A percentile compares a stretch with the other conserved stretches of the same genome.
Evolutionary conservation across 2,797 vertebrate species (phyloP).

Genomic region (Pempheris klunzingeri): DNA sequence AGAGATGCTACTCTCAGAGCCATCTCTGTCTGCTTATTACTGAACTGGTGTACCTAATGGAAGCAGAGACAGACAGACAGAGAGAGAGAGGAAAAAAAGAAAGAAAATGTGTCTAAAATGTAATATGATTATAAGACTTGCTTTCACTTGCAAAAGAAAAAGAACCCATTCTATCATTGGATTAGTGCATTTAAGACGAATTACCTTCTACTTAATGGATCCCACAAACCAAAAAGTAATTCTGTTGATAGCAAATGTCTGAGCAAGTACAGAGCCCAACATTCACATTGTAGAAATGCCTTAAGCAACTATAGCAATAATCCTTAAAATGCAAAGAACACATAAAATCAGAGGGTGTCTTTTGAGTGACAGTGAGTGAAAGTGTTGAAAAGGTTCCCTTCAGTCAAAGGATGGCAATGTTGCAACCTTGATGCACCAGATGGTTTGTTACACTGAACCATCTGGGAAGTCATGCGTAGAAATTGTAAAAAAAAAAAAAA

Average conservation of each 20-base stretch:
- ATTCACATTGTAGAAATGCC: background rate
- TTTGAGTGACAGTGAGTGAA: no score
- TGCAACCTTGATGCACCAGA: no score
- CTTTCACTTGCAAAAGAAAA: background rate
- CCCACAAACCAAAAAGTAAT: background rate
- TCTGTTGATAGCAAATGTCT: background rate
- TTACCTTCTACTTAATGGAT: background rate
- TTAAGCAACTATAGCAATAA: background rate
- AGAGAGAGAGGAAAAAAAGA: background rate
- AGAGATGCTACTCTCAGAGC: constrained; percentile 96
- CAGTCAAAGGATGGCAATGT: background rate
- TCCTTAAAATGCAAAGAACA: background rate
- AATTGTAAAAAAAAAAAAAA: no score
- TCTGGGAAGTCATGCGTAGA: no score
- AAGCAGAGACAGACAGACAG: constrained; percentile 14
- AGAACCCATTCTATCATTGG: background rate
- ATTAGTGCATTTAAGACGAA: background rate
- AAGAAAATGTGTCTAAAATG: constrained; percentile 1
- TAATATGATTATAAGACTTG: background rate
- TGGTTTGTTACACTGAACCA: no score
- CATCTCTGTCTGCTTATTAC: constrained; percentile 99
- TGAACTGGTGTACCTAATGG: constrained; percentile 96
- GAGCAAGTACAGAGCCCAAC: background rate
- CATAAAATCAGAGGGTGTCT: background rate
- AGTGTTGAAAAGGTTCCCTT: background rate